Evolutionary conservation across 1,140 invertebrate genomes (phyloP), one percentile per base, ranked within the genome.

Genomic region (Drosophila pseudoobscura): DNA sequence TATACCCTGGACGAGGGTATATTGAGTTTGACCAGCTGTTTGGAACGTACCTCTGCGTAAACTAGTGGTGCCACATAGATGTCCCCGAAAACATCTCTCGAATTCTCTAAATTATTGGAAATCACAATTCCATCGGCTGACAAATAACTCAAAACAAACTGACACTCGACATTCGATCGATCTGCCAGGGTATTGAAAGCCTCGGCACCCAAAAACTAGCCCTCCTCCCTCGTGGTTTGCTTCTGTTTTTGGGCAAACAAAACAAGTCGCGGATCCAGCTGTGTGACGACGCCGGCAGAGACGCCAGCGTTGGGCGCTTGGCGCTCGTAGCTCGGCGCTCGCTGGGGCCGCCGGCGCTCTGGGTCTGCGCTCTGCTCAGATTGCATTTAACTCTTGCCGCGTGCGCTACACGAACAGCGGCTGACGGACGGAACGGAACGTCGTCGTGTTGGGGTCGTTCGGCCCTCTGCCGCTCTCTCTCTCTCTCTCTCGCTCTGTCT

Each of bases 301-400:
- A 62, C 74, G 74, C 46, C 68, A 63, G 56, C 20, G 31, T 9
- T 49, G 17, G 41, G 57, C 49, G 9, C 45, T 51, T 35, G 20
- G 9, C 51, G 57, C 2, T 20, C 20, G 41, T 50, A 43, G 8
- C 45, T 51, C 26, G 20, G 9, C 51, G 57, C 45, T 55, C 35
- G 35, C 35, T 13, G 35, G 11, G 69, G 53, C 54, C 73, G 52
- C 56, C 55, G 64, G 26, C 50, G 57, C 45, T 59, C 52, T 22
- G 59, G 17, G 35, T 51, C 24, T 53, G 69, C 55, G 26, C 45
- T 51, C 24, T 57, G 69, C 73, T 80, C 77, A 82, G 78, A 87
- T 82, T 87, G 83, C 83, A 87, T 88, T 87, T 88, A 87, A 87
- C 82, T 88, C 83, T 87, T 88, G 83, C 83, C 82, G 82, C 83